Evolutionary conservation across 37 sponge, comb jelly and placozoan species (phyloP), one percentile per base, ranked within the genome.

Genomic region (Oscarella lobularis): DNA sequence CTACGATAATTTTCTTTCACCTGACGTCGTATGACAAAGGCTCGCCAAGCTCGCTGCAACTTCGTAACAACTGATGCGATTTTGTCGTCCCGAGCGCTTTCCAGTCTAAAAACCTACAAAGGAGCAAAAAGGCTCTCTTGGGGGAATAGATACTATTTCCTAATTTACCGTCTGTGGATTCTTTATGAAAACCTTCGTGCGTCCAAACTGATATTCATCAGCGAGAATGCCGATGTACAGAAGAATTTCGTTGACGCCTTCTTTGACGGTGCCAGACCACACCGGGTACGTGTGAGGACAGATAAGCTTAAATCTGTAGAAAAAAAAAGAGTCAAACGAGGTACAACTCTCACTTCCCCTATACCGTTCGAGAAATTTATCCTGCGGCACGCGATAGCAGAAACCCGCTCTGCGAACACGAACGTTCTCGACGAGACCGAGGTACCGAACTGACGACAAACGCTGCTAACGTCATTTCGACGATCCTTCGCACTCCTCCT

Each of bases 371-470:
- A 92, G 77, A 33, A 88, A 92, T 34, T 79, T 67, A 29, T 73
- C 66, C 39, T 84, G 82, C 33, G 48, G 40, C 66, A 83, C 72
- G 1, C 93, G 81, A 36, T 89, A 92, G 78, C 87, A 85, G 84
- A 88, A 92, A 3, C 93, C 93, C 27, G 93, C 93, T 41, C 93
- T 74, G 33, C 93, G 74, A 66, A 92, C 93, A 41, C 93, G 76
- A 0, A 92, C 77, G 77, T 92, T 92, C 83, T 92, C 93, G 87
- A 92, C 86, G 68, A 92, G 67, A 0, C 89, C 93, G 0, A 92
- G 84, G 78, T 92, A 92, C 68, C 78, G 33, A 0, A 89, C 89
- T 84, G 80, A 54, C n/a, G n/a, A n/a, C n/a, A 2, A 38, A n/a
- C 67, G 32, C 67, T n/a, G n/a, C n/a, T n/a, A n/a, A n/a, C n/a